Percentiles rank a stretch among this genome's conserved stretches.
Evolutionary conservation across 1,140 invertebrate species (phyloP).

Genomic region (Drosophila kepulauana): DNA sequence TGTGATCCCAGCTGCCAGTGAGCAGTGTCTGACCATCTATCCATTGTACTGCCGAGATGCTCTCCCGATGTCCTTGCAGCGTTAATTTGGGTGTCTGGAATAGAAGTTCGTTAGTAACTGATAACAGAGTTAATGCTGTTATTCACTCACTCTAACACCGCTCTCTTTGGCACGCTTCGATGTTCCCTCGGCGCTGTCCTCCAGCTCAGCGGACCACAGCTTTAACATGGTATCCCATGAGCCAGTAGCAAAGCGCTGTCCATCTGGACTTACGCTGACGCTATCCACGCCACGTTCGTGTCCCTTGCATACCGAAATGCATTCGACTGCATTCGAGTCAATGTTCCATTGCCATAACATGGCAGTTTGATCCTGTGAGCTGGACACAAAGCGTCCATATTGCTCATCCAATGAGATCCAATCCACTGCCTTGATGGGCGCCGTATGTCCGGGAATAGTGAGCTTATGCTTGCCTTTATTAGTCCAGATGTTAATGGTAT

Average conservation of each 20-base stretch:
- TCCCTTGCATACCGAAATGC: slow-evolving; percentile 92
- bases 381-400: slow-evolving; percentile 91
- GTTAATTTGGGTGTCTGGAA: slow-evolving; percentile 93
- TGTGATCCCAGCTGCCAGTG: slow-evolving; percentile 97
- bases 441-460: slow-evolving; percentile 94
- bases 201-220: slow-evolving; percentile 89
- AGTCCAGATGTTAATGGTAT: slow-evolving; percentile 95
- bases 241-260: slow-evolving; percentile 92
- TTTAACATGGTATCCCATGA: slow-evolving; percentile 95
- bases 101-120: not conserved
- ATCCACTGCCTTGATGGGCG: slow-evolving; percentile 93
- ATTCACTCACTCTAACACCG: slow-evolving; percentile 85
- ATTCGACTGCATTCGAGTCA: slow-evolving; percentile 91
- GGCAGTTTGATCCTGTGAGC: slow-evolving; percentile 96
- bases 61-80: slow-evolving; percentile 96
- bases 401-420: slow-evolving; percentile 91
- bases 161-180: slow-evolving; percentile 84
- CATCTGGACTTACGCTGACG: slow-evolving; percentile 89
- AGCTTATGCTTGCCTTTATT: slow-evolving; percentile 93
- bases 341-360: slow-evolving; percentile 96
- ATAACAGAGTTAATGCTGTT: not conserved
- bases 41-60: slow-evolving; percentile 94
- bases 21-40: slow-evolving; percentile 90
- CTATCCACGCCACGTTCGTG: slow-evolving; percentile 96
- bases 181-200: slow-evolving; percentile 77